Evolutionary conservation across 1,140 invertebrate genomes (phyloP), one percentile per base, ranked within the genome.

Genomic region (Caerostris extrusa): DNA sequence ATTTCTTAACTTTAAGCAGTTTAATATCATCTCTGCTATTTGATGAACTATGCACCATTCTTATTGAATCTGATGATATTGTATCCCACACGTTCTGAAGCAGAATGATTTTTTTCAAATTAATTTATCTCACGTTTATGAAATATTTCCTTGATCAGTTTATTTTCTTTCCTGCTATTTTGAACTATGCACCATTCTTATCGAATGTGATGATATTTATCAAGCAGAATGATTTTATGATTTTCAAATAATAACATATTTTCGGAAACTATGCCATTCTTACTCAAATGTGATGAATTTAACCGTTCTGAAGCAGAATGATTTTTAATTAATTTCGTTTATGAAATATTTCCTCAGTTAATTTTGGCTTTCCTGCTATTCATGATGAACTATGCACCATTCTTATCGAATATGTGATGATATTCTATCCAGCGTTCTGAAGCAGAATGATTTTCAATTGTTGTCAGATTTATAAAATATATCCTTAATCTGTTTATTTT

Each of bases 11-110:
- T n/a, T n/a, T n/a, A n/a, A n/a, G n/a, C n/a, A n/a, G n/a, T n/a
- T n/a, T n/a, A n/a, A n/a, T n/a, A n/a, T n/a, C n/a, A n/a, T n/a
- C n/a, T n/a, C n/a, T n/a, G n/a, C n/a, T n/a, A n/a, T n/a, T n/a
- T 81, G 71, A 81, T 81, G 71, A 81, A 81, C 12, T 7, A 81
- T 81, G 71, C 71, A 81, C 71, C 71, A 50, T 34, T 81, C 50
- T 81, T 17, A 81, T 50, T 10, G 3, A 6, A 50, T 81, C 5
- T 81, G 50, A 53, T 10, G 53, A 81, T 19, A 81, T 0, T 7
- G 10, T 34, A 34, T 81, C 71, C 6, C 17, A 55, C 19, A 81
- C 17, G 19, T 55, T 50, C 19, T 81, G 19, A 50, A 6, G 12
- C 3, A 19, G 53, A 19, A 7, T 61, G 7, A 50, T 7, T 6